Evolutionary conservation across 2,113 vertebrate species (phyloP).

Genomic region (Myiozetetes cayanensis): DNA sequence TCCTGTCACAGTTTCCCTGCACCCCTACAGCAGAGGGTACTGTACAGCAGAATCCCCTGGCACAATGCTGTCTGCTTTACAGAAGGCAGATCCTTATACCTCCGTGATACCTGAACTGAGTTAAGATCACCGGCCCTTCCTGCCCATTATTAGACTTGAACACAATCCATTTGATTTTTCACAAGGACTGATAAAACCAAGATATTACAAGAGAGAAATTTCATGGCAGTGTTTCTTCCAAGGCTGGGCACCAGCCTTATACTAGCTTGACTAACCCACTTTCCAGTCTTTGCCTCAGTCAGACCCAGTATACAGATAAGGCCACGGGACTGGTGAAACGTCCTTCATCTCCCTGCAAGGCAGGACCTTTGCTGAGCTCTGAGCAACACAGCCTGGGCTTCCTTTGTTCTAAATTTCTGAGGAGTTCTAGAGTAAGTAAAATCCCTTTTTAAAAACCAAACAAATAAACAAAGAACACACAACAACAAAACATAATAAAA

Average conservation of each 20-base stretch:
- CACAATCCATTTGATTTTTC: not conserved
- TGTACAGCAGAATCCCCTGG: not conserved
- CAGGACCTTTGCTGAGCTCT: not conserved
- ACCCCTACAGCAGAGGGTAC: rapidly evolving
- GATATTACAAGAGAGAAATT: not conserved
- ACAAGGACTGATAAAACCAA: not conserved
- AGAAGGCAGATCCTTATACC: not conserved
- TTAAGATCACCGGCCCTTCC: not conserved
- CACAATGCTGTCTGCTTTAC: not conserved
- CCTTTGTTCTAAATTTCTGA: not conserved
- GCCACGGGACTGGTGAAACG: not conserved
- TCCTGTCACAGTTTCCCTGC: rapidly evolving
- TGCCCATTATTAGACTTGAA: not conserved
- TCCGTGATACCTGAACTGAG: not conserved
- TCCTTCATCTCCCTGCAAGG: rapidly evolving
- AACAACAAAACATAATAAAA: too few species aligned
- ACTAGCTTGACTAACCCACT: not conserved
- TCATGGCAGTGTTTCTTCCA: not conserved
- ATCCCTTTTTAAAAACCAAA: not conserved
- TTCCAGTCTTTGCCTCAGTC: not conserved
- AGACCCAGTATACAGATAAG: not conserved
- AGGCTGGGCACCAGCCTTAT: not conserved
- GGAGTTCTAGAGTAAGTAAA: not conserved
- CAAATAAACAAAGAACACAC: not conserved
- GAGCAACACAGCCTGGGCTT: not conserved